These are phyloP conservation scores for Oopsacas minuta DNA, from an alignment of 37 sponge, comb jelly and placozoan genomes.

Conservation along the genomic window DNA sequence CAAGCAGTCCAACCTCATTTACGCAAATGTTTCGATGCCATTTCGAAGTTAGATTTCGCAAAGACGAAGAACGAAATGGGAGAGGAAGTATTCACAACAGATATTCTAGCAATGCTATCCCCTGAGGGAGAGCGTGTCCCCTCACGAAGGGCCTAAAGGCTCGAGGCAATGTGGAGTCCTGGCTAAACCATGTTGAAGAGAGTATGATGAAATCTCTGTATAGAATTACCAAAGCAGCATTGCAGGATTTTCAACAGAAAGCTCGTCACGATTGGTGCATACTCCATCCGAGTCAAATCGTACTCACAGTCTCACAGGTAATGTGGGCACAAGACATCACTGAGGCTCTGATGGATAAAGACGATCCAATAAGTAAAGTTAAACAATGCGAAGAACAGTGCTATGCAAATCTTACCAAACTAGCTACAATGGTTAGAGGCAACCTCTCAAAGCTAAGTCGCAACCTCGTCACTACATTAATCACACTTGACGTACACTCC, in stretches of 20 bases:
- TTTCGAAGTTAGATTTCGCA: conserved; percentile 42
- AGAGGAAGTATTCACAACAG: conserved; percentile 60
- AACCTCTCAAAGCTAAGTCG: conserved; percentile 70
- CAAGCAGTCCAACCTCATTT: conserved; percentile 97
- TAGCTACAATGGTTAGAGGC: conserved; percentile 86
- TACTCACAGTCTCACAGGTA: conserved; percentile 91
- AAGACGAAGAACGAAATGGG: not conserved
- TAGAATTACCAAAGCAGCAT: conserved; percentile 71
- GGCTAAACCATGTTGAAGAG: conserved; percentile 86
- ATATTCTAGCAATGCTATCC: conserved; percentile 87
- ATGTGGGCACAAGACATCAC: conserved; percentile 93
- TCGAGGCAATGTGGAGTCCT: conserved; percentile 89
- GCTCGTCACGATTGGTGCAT: conserved; percentile 89
- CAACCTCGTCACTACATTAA: conserved; percentile 80
- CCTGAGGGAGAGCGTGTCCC: conserved; percentile 73
- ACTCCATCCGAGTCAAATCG: conserved; percentile 72
- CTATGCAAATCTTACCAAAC: conserved; percentile 81
- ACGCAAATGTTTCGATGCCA: conserved; percentile 98
- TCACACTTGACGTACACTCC: conserved; percentile 93
- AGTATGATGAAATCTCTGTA: conserved; percentile 76
- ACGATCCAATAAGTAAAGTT: conserved; percentile 43
- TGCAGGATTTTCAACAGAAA: conserved; percentile 68
- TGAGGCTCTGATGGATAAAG: conserved; percentile 47
- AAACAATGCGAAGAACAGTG: conserved; percentile 67
- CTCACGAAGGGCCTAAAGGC: conserved; percentile 76